Evolutionary conservation across 2,888 invertebrate genomes (phyloP).

Genomic region (Ochropacha duplaris): DNA sequence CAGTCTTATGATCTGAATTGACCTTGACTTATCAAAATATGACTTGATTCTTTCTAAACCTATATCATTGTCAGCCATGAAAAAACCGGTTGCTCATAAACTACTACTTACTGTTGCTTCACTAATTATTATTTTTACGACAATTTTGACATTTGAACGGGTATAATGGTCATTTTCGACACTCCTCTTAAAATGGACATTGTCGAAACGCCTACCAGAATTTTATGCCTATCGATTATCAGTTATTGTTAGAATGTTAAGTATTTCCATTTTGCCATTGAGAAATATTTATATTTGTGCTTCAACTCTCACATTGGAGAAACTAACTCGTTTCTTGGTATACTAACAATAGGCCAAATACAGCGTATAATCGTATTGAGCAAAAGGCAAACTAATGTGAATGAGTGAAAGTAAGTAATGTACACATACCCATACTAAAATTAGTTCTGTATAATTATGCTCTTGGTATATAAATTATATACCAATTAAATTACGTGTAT

Average conservation of each 20-base stretch:
- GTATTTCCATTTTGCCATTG: background rate
- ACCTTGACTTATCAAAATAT: background rate
- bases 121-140: background rate
- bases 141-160: background rate
- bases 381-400: too few relatives aligned
- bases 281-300: background rate
- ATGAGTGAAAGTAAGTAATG: too few relatives aligned
- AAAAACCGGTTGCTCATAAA: background rate
- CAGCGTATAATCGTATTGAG: background rate
- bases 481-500: too few relatives aligned
- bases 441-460: too few relatives aligned
- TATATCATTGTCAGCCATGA: background rate
- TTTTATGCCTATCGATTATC: constrained; percentile 2
- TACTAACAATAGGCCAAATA: background rate
- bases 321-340: background rate
- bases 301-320: background rate
- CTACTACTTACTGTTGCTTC: background rate
- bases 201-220: background rate
- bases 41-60: background rate
- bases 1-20: background rate
- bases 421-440: too few relatives aligned
- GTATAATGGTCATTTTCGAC: background rate
- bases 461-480: too few relatives aligned
- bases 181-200: constrained; percentile 1
- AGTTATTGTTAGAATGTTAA: background rate